A percentile compares a stretch with the other conserved stretches of the same genome.
phyloP scores from a whole-genome alignment of 2,113 vertebrate genomes.

The Gila orcuttii region DNA sequence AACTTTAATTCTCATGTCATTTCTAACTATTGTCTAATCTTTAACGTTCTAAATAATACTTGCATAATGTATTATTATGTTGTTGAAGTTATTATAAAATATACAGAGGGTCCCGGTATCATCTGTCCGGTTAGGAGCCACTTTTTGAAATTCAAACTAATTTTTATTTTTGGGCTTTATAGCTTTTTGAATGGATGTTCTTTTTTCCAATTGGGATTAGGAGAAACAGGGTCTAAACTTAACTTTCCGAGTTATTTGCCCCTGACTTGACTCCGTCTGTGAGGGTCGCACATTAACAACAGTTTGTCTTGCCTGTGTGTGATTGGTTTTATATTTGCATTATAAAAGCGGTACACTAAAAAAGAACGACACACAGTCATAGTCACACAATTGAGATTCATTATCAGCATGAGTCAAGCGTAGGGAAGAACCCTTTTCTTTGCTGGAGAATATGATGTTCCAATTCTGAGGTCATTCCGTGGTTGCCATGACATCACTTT shows the following conservation, averaged over 20 bases:
- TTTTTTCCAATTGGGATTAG: background rate
- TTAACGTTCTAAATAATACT: background rate
- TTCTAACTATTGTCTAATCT: background rate
- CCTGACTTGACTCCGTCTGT: background rate
- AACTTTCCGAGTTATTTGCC: slow-evolving; percentile 1
- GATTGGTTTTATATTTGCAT: slow-evolving; percentile 56
- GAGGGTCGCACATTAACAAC: background rate
- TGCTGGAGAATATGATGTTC: slow-evolving; percentile 36
- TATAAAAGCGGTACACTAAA: slow-evolving; percentile 23
- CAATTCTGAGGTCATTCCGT: slow-evolving; percentile 49
- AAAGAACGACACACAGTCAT: slow-evolving; percentile 38
- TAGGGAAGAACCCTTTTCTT: slow-evolving; percentile 16
- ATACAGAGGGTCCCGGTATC: no score
- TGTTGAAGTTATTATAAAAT: no score
- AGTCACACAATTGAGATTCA: slow-evolving; percentile 49
- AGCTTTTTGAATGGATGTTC: background rate
- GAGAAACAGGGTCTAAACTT: background rate
- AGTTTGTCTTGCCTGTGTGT: slow-evolving; percentile 10
- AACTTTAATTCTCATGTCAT: background rate
- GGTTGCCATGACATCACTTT: slow-evolving; percentile 40
- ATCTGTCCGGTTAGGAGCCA: background rate
- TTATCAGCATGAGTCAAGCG: background rate
- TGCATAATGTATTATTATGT: background rate
- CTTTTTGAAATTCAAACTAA: background rate
- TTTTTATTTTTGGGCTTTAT: background rate